These are phyloP conservation scores for Takifugu flavidus DNA, from an alignment of 2,113 vertebrate species.

Conservation along the genomic window DNA sequence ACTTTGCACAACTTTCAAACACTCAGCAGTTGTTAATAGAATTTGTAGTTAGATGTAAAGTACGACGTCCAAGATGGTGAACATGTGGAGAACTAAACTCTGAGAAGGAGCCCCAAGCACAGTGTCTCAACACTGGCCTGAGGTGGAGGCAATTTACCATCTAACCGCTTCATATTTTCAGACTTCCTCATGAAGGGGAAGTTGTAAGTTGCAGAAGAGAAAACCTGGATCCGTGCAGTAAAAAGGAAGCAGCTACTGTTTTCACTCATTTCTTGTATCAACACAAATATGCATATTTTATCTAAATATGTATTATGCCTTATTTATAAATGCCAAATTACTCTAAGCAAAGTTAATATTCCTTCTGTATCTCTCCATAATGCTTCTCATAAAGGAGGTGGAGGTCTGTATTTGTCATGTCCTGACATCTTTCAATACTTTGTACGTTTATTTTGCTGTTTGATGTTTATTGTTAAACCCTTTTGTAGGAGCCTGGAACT, in stretches of 20 bases:
- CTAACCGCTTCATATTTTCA: neutral
- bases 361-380: slow-evolving; percentile 54
- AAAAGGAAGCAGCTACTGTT: neutral
- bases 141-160: too few relatives aligned
- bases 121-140: too few relatives aligned
- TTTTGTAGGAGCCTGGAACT: slow-evolving; percentile 78
- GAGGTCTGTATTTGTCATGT: slow-evolving; percentile 71
- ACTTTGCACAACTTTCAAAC: neutral
- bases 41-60: too few relatives aligned
- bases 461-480: neutral
- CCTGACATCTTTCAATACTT: neutral
- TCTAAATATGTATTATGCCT: too few relatives aligned
- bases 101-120: too few relatives aligned
- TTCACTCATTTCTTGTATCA: neutral
- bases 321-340: too few relatives aligned
- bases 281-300: neutral
- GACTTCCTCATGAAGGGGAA: neutral
- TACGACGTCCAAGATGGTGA: too few relatives aligned
- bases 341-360: slow-evolving; percentile 28
- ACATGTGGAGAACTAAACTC: too few relatives aligned
- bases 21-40: too few relatives aligned
- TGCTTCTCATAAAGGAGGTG: slow-evolving; percentile 73
- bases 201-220: too few relatives aligned
- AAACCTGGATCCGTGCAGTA: neutral
- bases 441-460: neutral